phyloP scores from a whole-genome alignment of 2,797 vertebrate genomes.

The Channallabes apus region DNA sequence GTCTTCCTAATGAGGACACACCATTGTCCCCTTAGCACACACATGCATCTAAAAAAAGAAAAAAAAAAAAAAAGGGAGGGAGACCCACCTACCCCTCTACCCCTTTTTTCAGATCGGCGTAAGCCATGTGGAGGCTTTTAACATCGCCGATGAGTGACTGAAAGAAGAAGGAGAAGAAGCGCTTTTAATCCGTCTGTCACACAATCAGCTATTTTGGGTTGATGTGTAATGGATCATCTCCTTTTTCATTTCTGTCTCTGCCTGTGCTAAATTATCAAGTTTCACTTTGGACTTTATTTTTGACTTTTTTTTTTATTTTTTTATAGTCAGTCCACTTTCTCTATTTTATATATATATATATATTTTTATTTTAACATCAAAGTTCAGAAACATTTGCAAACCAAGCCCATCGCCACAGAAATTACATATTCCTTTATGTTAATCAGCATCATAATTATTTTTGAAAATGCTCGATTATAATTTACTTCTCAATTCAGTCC shows the following conservation, averaged over 20 bases:
- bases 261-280: slow-evolving; percentile 20
- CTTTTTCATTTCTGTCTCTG: slow-evolving; percentile 1
- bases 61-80: slow-evolving; percentile 34
- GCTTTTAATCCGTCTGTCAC: slow-evolving; percentile 59
- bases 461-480: too few species aligned
- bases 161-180: slow-evolving; percentile 51
- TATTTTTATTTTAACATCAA: too few species aligned
- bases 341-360: too few species aligned
- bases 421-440: neutral
- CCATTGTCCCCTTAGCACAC: slow-evolving; percentile 58
- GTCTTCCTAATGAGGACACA: slow-evolving; percentile 55
- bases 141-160: slow-evolving; percentile 68
- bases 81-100: neutral
- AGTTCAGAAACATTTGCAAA: too few species aligned
- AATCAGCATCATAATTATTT: neutral
- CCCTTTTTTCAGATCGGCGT: slow-evolving; percentile 58
- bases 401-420: neutral
- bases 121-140: slow-evolving; percentile 68
- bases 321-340: neutral
- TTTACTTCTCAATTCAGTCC: neutral
- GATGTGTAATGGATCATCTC: slow-evolving; percentile 48
- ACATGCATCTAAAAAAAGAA: slow-evolving; percentile 46
- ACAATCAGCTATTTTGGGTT: slow-evolving; percentile 57
- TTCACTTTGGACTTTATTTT: neutral
- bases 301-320: neutral